phyloP scores from a whole-genome alignment of 2,113 vertebrate species.

The Panthera leo region DNA sequence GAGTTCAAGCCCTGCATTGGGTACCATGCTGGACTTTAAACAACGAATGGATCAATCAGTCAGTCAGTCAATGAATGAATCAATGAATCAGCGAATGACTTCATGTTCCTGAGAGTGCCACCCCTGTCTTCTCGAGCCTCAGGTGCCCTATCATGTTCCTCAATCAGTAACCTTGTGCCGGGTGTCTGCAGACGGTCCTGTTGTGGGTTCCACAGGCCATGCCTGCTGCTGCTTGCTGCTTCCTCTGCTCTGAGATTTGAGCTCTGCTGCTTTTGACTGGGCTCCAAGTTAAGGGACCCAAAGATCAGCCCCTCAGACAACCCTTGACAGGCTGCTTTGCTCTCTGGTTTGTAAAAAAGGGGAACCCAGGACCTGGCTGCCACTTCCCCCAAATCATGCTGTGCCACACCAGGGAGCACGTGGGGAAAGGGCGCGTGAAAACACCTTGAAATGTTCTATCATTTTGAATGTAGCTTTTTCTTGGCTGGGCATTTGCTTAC shows the following conservation, averaged over 20 bases:
- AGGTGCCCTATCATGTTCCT: not conserved
- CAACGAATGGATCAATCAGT: too few relatives aligned
- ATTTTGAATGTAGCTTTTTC: not conserved
- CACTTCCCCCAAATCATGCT: not conserved
- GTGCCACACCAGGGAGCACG: not conserved
- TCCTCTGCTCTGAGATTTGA: not conserved
- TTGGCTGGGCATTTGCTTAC: not conserved
- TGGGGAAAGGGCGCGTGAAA: too few relatives aligned
- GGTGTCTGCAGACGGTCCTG: not conserved
- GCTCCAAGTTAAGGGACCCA: not conserved
- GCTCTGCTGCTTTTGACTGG: not conserved
- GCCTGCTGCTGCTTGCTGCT: not conserved
- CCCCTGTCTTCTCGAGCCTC: not conserved
- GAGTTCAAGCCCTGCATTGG: too few relatives aligned
- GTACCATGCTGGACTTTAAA: too few relatives aligned
- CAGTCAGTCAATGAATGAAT: too few relatives aligned
- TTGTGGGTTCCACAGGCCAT: not conserved
- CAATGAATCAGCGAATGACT: not conserved
- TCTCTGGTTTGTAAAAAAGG: not conserved
- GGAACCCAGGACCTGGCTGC: not conserved
- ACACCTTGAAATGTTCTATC: not conserved
- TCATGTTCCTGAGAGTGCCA: not conserved
- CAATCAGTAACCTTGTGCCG: not conserved
- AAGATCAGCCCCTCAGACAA: not conserved
- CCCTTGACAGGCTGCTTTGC: not conserved